These are phyloP conservation scores for Sebastes matsubarae DNA, from an alignment of 2,797 vertebrate species.

Conservation along the genomic window DNA sequence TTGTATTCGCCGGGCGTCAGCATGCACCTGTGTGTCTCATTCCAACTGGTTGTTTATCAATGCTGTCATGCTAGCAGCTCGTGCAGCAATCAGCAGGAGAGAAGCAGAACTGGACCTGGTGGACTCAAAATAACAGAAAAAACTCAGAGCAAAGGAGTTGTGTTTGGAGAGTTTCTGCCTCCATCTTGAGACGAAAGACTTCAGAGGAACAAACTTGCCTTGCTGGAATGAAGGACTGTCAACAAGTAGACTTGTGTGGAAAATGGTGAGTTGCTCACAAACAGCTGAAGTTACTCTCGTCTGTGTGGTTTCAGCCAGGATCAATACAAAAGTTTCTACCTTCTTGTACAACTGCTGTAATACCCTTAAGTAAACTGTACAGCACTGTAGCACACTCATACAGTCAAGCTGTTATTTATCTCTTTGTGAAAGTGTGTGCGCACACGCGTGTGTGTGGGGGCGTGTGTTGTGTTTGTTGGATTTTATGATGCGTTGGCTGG, in stretches of 20 bases:
- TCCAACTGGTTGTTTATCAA: slow-evolving; percentile 60
- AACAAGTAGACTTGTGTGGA: slow-evolving; percentile 43
- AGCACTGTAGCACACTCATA: not conserved
- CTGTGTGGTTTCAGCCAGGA: slow-evolving; percentile 30
- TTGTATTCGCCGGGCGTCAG: slow-evolving; percentile 58
- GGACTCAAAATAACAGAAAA: slow-evolving; percentile 52
- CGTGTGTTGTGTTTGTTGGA: slow-evolving; percentile 45
- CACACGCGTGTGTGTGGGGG: not conserved
- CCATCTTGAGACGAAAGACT: slow-evolving; percentile 71
- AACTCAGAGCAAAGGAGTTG: slow-evolving; percentile 58
- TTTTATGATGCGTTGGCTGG: slow-evolving; percentile 45
- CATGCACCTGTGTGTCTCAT: slow-evolving; percentile 74
- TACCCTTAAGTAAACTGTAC: slow-evolving; percentile 1
- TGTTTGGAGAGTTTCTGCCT: slow-evolving; percentile 71
- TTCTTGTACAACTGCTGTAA: not conserved
- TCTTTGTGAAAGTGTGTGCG: slow-evolving; percentile 31
- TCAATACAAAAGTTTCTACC: slow-evolving; percentile 23
- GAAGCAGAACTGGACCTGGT: slow-evolving; percentile 70
- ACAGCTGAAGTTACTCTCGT: slow-evolving; percentile 45
- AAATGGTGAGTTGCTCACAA: slow-evolving; percentile 61
- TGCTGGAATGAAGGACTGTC: slow-evolving; percentile 58
- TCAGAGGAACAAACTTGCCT: slow-evolving; percentile 66
- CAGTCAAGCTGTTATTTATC: slow-evolving; percentile 27
- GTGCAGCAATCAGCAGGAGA: slow-evolving; percentile 52
- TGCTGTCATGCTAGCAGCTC: slow-evolving; percentile 64